These are phyloP conservation scores for Leptobrachium leishanense DNA, from an alignment of 2,113 vertebrate species.

Conservation along the genomic window DNA sequence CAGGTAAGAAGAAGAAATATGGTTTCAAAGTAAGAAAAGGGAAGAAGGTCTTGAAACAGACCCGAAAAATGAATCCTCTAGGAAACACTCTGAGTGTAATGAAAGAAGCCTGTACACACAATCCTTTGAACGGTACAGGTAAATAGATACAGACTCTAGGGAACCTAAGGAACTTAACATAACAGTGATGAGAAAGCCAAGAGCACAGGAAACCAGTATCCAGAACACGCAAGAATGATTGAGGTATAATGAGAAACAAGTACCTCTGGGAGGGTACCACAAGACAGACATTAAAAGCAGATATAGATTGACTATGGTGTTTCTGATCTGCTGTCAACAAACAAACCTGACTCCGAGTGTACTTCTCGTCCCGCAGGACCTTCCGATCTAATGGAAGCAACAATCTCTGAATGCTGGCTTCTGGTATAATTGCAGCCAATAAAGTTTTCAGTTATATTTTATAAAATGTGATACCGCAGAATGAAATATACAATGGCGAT, in stretches of 20 bases:
- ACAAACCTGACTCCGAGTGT: constrained; percentile 29
- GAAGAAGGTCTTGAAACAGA: too few species aligned
- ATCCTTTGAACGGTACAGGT: constrained; percentile 2
- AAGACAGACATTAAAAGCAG: constrained; percentile 36
- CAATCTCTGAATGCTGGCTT: constrained; percentile 25
- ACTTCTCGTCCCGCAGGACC: constrained; percentile 19
- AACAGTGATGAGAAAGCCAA: constrained; percentile 19
- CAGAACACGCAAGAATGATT: constrained; percentile 40
- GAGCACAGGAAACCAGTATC: constrained; percentile 25
- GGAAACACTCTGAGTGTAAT: background rate
- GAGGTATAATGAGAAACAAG: constrained; percentile 48
- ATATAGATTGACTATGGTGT: constrained; percentile 37
- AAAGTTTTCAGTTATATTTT: constrained; percentile 37
- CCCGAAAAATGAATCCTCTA: background rate
- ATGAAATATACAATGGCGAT: constrained; percentile 9
- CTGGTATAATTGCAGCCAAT: constrained; percentile 35
- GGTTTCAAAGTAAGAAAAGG: too few species aligned
- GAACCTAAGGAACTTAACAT: constrained; percentile 30
- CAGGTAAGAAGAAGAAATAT: too few species aligned
- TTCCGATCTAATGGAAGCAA: constrained; percentile 29
- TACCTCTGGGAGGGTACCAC: constrained; percentile 40
- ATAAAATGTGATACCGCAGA: constrained; percentile 12
- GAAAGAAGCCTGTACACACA: background rate
- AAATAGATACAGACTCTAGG: constrained; percentile 7
- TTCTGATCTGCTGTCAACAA: constrained; percentile 41